phyloP scores from a whole-genome alignment of 2,113 vertebrate species.

The Smithornis capensis region DNA sequence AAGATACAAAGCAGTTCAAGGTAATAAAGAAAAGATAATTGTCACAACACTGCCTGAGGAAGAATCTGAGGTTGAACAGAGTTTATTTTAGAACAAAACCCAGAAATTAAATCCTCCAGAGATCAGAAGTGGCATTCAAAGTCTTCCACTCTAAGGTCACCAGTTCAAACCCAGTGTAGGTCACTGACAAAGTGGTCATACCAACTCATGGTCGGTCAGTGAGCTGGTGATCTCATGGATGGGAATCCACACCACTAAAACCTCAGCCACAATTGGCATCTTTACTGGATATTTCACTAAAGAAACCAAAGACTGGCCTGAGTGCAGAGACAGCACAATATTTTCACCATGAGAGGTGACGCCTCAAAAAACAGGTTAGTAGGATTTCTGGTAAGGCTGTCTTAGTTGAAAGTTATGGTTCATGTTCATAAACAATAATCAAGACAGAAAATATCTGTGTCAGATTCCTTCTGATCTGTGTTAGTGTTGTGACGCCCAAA shows the following conservation, averaged over 20 bases:
- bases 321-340: background rate
- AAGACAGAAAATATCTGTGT: slow-evolving; percentile 4
- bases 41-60: background rate
- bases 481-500: background rate
- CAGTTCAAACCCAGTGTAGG: slow-evolving; percentile 34
- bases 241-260: slow-evolving; percentile 37
- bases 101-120: background rate
- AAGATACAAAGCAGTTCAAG: background rate
- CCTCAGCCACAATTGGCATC: slow-evolving; percentile 28
- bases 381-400: background rate
- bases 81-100: slow-evolving; percentile 24
- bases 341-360: background rate
- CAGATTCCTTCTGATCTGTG: background rate
- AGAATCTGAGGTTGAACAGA: background rate
- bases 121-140: background rate
- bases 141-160: slow-evolving; percentile 23
- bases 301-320: background rate
- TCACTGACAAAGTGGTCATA: slow-evolving; percentile 26
- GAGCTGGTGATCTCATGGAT: slow-evolving; percentile 26
- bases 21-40: background rate
- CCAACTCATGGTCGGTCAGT: background rate
- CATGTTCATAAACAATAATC: background rate
- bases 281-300: background rate
- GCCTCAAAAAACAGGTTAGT: background rate
- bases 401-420: background rate